Evolutionary conservation across 37 sponge, comb jelly and placozoan species (phyloP), one percentile per base, ranked within the genome.

Genomic region (Halichondria panicea): DNA sequence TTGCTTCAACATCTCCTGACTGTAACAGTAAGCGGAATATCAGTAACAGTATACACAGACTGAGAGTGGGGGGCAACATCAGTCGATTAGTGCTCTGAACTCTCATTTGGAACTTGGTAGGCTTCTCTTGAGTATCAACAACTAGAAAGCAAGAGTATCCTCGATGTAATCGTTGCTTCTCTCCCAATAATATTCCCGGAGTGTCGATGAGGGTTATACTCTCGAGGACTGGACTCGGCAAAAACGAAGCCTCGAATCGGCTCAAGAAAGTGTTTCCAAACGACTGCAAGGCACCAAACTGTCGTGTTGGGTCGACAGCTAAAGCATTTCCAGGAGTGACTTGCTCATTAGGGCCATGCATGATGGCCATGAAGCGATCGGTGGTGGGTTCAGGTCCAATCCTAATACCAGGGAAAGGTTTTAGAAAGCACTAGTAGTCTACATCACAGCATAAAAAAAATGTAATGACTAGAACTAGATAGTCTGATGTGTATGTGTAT

Each of bases 311-410:
- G 68, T 98, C 92, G 13, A 88, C 96, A 4, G 92, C 93, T 41
- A 95, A 79, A 41, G 94, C 99, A 68, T 98, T 98, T 4, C 99
- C 99, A 3, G 99, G 99, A 1, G 95, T 91, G 13, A 70, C 45
- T 58, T 94, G 99, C 19, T 95, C 94, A 35, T 91, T 80, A 0
- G 95, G 89, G 13, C 99, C 96, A 55, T 95, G 91, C 99, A 98
- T 98, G 68, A 98, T 84, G 43, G 99, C 96, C 55, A 93, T 82
- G 80, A 98, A 98, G 15, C 88, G 78, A 71, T 98, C 99, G 0
- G 99, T 98, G 24, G 99, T 98, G 13, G 99, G 99, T 71, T 98
- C 99, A 31, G 99, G 99, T 31, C 99, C 99, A 36, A 98, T 98
- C 38, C 96, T 70, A 48, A 95, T 87, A 4, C 99, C 99, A 38